Base-by-base conservation (phyloP, 2,888 invertebrate genomes). In the Ametastegia equiseti region DNA sequence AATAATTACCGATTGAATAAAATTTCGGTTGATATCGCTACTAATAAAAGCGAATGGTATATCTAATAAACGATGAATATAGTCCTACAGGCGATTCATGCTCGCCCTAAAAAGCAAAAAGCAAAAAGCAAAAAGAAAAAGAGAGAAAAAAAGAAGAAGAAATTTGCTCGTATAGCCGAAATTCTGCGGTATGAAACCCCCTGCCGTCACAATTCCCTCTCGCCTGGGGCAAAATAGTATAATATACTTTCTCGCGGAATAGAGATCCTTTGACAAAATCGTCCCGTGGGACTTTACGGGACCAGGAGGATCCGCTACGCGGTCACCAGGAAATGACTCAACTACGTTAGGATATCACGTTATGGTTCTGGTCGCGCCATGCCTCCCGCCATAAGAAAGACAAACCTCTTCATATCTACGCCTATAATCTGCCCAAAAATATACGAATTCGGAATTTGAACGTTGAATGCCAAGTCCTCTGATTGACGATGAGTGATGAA, bases 221-320 rank as follows among this genome's bases (percentile, higher is more conserved):
- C 83, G 84, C 90, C 88, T 82, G 83, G 84, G 91, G 88, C 86
- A 84, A 82, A 86, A 88, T 89, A 87, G 89, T 87, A 86, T 91
- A 91, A 90, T 91, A 91, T 90, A 90, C 88, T 89, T 90, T 87
- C 89, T 88, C 89, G 87, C 89, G 87, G 91, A 90, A 91, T 91
- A 91, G 91, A 91, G 91, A 91, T 91, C 91, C 91, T 92, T 91
- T 92, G 91, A 92, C 91, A 91, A 91, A 92, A 91, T 90, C 87
- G 88, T 91, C 91, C 89, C 91, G 83, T 85, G 91, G 89, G 91
- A 91, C 84, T 84, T 86, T 87, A 27, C 27, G 78, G 78, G 63
- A 78, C 78, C 87, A 89, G 89, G 87, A 87, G 89, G 91, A 90
- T 87, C 83, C 86, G 83, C 87, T 88, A 86, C 86, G 88, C 86